Base-by-base conservation (phyloP, 37 sponge, comb jelly and placozoan genomes). In the Halisarca cf. caerulea region DNA sequence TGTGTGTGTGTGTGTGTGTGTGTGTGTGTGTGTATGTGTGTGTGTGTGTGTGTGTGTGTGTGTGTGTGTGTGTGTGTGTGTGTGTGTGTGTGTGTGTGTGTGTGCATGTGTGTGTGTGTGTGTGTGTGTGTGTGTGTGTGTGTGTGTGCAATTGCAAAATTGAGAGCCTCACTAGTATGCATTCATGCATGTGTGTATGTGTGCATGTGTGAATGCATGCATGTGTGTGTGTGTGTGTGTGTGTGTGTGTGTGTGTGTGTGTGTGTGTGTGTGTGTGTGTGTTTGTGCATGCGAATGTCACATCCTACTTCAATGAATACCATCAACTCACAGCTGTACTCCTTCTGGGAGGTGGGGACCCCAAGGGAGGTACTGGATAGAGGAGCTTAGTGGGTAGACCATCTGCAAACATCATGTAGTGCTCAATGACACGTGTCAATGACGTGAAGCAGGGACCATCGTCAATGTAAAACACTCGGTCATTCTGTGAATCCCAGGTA, bases 401-500 rank as follows among this genome's bases (percentile, higher is more conserved):
- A 91, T 96, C 97, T 0, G 90, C 42, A 73, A 91, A 89, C 78
- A 89, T 85, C 86, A 86, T 90, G 86, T 96, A 93, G 83, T 96
- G 94, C 23, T 91, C 92, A 24, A 96, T 39, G 33, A 89, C 81
- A 45, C 21, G 38, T 3, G 64, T 47, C 27, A 93, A 84, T 9
- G 89, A 84, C 51, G 87, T 79, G 83, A 96, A 96, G 28, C 88
- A 74, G 7, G 97, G 97, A 7, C 97, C 97, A 81, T 96, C 97
- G 37, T 96, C 97, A 83, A 96, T 96, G 81, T 88, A 96, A 83
- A 84, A 95, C 95, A 91, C 89, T 59, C 84, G 69, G 64, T 95
- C 92, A 59, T 81, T 64, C 90, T 92, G 43, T 20, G 33, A 71
- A 38, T 11, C 14, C 34, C 54, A n/a, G n/a, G n/a, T n/a, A n/a